A percentile compares a stretch with the other conserved stretches of the same genome.
phyloP scores from a whole-genome alignment of 2,797 vertebrate genomes.

The Hyperoplus lanceolatus region DNA sequence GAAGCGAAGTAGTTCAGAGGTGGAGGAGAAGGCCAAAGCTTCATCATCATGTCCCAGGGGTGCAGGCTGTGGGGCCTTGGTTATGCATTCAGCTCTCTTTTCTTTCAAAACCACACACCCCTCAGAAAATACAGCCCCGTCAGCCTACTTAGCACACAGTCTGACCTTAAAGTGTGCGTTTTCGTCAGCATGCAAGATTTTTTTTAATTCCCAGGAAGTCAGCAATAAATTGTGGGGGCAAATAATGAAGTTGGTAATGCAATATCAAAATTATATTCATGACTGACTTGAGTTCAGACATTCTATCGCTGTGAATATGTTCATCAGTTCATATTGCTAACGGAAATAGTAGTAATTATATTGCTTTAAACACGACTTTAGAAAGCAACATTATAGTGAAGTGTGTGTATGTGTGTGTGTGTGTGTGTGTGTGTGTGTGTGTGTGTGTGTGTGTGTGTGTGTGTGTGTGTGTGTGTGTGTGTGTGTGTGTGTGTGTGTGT shows the following conservation, averaged over 20 bases:
- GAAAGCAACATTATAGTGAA: background rate
- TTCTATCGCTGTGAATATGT: slow-evolving; percentile 17
- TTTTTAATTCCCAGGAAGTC: slow-evolving; percentile 33
- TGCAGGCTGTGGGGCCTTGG: slow-evolving; percentile 57
- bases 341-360: slow-evolving; percentile 11
- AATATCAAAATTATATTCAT: slow-evolving; percentile 22
- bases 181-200: slow-evolving; percentile 2
- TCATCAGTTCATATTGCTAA: slow-evolving; percentile 2
- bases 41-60: slow-evolving; percentile 75
- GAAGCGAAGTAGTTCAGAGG: slow-evolving; percentile 40
- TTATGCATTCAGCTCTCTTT: slow-evolving; percentile 72
- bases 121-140: slow-evolving; percentile 74
- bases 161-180: slow-evolving; percentile 58
- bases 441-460: background rate
- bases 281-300: slow-evolving; percentile 18
- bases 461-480: background rate
- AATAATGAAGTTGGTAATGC: slow-evolving; percentile 20
- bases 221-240: slow-evolving; percentile 9
- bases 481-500: background rate
- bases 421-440: no score
- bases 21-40: slow-evolving; percentile 68
- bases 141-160: slow-evolving; percentile 70
- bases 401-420: background rate
- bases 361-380: slow-evolving; percentile 14
- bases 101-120: slow-evolving; percentile 59